Conservation (phyloP, 2,113 vertebrate genomes). For the Sceloporus tristichus region DNA sequence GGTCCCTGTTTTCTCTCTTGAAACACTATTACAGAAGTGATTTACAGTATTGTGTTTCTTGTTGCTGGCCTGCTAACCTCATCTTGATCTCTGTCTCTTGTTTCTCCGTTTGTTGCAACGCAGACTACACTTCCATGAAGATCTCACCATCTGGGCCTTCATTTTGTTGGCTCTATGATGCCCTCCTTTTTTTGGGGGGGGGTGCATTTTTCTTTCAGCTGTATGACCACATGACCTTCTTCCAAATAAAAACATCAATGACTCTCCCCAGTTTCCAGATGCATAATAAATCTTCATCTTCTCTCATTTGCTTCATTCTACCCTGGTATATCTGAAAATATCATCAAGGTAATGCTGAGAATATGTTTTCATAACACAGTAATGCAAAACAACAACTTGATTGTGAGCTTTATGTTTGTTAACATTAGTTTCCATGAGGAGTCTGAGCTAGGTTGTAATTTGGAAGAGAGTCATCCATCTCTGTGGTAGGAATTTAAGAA, state of each 20-base stretch:
- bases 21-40: slow-evolving; percentile 33
- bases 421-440: background rate
- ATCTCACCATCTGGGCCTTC: slow-evolving; percentile 8
- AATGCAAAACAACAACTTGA: slow-evolving; percentile 22
- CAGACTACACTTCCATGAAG: background rate
- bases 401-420: background rate
- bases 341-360: slow-evolving; percentile 53
- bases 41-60: slow-evolving; percentile 29
- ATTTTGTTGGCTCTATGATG: slow-evolving; percentile 40
- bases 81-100: accelerated
- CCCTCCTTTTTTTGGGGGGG: slow-evolving; percentile 27
- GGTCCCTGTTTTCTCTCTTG: background rate
- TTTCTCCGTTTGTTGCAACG: background rate
- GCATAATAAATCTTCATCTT: slow-evolving; percentile 45
- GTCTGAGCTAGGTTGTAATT: background rate
- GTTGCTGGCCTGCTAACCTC: slow-evolving; percentile 17
- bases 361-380: slow-evolving; percentile 47
- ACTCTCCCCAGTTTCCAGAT: slow-evolving; percentile 48
- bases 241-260: slow-evolving; percentile 70
- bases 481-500: background rate
- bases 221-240: slow-evolving; percentile 62
- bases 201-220: slow-evolving; percentile 41
- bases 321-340: slow-evolving; percentile 45
- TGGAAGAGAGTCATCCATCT: background rate
- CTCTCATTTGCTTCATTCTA: slow-evolving; percentile 49